Base-by-base conservation (phyloP, 2,797 vertebrate genomes). In the Garrulus glandarius region DNA sequence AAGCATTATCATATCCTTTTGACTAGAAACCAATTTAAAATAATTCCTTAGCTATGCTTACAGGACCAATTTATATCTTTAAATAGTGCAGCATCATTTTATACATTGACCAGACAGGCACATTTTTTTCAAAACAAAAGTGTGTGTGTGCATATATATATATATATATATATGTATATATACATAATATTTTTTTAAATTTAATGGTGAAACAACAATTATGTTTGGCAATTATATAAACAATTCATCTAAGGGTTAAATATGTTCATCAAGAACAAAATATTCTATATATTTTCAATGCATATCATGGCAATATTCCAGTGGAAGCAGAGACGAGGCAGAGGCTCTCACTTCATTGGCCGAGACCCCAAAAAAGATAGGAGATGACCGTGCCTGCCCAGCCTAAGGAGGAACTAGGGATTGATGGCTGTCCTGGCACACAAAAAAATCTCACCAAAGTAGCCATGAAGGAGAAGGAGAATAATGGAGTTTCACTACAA, bases 81-180 rank as follows among this genome's bases (percentile, higher is more conserved):
- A 68, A 61, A 44, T 24, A 77, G 18, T 8, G 8, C 12, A 30
- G 9, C 4, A 53, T n/a, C 11, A 30, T 46, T 86, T 71, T 27
- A 44, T 22, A 14, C 20, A n/a, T 41, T 74, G 29, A 69, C 22
- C 11, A 67, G 11, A 44, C 5, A 26, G 6, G 29, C 11, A 59
- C 3, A 1, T 8, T 37, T 4, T 29, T 30, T 78, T 53, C 13
- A 16, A 37, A 57, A 57, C 13, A 70, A 23, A 59, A 13, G 0
- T 7, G 12, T n/a, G 4, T 18, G 2, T 34, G 0, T 7, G 10
- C 27, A 3, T 18, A 2, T 41, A 1, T 24, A 1, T 49, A 2
- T 30, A 8, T 21, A 44, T 17, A 5, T 37, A 7, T 5, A 13
- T 47, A 5, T n/a, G 8, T 39, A 22, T 17, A 4, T 29, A 3